phyloP scores from a whole-genome alignment of 2,797 vertebrate genomes.

The Halcyon smyrnensis region DNA sequence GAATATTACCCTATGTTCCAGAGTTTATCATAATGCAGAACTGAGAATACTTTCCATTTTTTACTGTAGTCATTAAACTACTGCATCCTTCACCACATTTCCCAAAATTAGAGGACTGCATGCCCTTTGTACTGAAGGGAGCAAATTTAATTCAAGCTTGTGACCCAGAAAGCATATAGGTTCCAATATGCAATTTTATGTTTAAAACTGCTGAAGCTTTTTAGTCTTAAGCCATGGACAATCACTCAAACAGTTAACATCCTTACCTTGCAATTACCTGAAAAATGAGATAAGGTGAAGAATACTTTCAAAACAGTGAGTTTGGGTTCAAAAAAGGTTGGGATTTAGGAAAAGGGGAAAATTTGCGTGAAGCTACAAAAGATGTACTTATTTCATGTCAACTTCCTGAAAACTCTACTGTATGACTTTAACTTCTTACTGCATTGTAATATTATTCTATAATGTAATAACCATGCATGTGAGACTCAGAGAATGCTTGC shows the following conservation, averaged over 20 bases:
- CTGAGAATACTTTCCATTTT: not conserved
- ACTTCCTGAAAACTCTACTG: not conserved
- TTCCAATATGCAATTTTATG: not conserved
- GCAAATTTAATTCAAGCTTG: not conserved
- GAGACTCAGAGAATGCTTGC: not conserved
- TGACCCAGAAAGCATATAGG: not conserved
- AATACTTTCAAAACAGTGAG: not conserved
- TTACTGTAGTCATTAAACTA: not conserved
- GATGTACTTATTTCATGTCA: not conserved
- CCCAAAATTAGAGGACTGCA: not conserved
- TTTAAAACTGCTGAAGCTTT: not conserved
- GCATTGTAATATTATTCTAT: not conserved
- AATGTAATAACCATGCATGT: not conserved
- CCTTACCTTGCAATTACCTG: not conserved
- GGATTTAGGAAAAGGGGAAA: not conserved
- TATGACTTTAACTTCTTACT: not conserved
- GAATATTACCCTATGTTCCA: not conserved
- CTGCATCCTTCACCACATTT: not conserved
- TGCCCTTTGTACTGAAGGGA: not conserved
- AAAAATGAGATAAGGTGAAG: not conserved
- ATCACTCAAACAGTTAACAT: not conserved
- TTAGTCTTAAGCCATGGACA: not conserved
- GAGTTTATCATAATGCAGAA: not conserved
- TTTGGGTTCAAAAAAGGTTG: not conserved
- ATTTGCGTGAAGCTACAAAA: not conserved